Evolutionary conservation across 2,797 vertebrate genomes (phyloP), one percentile per base, ranked within the genome.

Genomic region (Podarcis lilfordi): DNA sequence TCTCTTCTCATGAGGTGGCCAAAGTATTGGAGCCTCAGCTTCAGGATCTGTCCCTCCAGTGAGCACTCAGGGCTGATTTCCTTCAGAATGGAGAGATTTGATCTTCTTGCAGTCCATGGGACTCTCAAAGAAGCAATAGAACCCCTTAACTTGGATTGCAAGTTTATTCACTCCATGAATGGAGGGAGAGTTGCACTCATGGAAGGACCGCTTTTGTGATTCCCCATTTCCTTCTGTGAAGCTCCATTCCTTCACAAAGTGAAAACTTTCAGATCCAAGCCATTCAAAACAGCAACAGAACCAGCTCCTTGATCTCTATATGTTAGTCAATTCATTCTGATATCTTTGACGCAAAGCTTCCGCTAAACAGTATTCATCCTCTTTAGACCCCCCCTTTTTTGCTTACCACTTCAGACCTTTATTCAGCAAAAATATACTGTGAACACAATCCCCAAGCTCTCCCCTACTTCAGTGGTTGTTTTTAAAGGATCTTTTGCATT

Each of bases 401-500:
- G 32, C 61, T 78, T 29, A 82, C 21, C 29, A 82, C 87, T 80
- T 71, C 11, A 68, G 81, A n/a, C n/a, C 45, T 78, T 59, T 88
- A 35, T 77, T 91, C 86, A 83, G 11, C 15, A 6, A 81, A 25
- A 82, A 71, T 74, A 71, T 74, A 13, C 81, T 82, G 25, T 74
- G 72, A 75, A 90, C 89, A 81, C 71, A 13, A 27, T 59, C 83
- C 71, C 81, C 0, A 0, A 84, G 74, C 40, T n/a, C 25, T 40
- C 77, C 3, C 71, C 10, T 71, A 88, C 45, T 43, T 72, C 90
- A 85, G 80, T 25, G 71, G 90, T 88, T 86, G 5, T 64, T n/a
- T 27, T 80, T 81, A 88, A 86, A 89, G n/a, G 25, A 8, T 27
- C 40, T 89, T 92, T 92, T 69, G 89, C 88, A 45, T 15, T 79